Conservation (phyloP, 2,888 invertebrate species). For the Uropetala carovei region DNA sequence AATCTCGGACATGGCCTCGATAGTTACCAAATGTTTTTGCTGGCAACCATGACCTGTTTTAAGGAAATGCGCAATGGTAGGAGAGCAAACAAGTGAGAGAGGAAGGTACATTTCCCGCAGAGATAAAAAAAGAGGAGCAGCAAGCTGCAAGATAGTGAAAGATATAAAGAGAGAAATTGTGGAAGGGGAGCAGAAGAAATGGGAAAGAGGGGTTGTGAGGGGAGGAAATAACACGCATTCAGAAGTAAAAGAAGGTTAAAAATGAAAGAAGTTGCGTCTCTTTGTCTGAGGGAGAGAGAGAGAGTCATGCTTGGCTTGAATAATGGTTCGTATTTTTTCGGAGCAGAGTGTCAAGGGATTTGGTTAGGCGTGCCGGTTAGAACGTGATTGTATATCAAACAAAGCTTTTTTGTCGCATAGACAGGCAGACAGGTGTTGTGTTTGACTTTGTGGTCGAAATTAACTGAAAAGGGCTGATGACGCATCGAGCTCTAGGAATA, state of each 20-base stretch:
- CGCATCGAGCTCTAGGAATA: not conserved
- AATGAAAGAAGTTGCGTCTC: not conserved
- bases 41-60: not conserved
- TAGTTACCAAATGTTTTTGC: no score
- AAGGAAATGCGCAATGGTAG: not conserved
- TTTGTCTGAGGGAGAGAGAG: not conserved
- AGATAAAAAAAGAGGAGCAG: not conserved
- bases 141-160: no score
- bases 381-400: not conserved
- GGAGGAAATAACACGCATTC: not conserved
- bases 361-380: not conserved
- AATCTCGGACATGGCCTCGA: no score
- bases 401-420: not conserved
- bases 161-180: no score
- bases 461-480: not conserved
- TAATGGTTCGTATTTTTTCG: not conserved
- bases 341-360: not conserved
- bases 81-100: slow-evolving; percentile 11
- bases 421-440: not conserved
- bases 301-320: no score
- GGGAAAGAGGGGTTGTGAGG: not conserved
- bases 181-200: no score
- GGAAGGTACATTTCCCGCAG: not conserved
- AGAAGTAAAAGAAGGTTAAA: not conserved
- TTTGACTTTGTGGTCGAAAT: not conserved